Evolutionary conservation across 2,888 invertebrate species (phyloP), one percentile per base, ranked within the genome.

Genomic region (Hofmannophila pseudospretella): DNA sequence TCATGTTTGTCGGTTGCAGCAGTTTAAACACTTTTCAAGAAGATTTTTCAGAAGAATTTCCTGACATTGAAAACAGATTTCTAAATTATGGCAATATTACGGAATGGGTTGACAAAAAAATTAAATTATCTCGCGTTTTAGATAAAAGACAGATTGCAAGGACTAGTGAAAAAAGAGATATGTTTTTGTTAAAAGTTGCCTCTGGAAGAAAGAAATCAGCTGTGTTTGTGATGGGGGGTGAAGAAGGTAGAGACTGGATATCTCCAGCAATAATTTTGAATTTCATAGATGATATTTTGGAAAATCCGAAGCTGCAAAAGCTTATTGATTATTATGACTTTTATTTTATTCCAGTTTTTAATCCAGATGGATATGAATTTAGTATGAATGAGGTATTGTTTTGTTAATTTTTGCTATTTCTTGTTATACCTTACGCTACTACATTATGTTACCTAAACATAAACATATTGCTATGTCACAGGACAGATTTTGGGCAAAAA

Each of bases 311-410:
- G 7, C 8, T 26, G 8, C 4, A 20, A 10, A 14, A 32, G 25
- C 39, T 79, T 25, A 35, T 52, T 23, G 40, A 62, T 19, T 41
- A 55, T 35, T 80, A 64, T 50, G 69, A 75, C 47, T 66, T 82
- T 42, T 82, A 80, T 46, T 55, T 84, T 39, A 40, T 81, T 4
- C 85, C 85, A 30, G 43, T 79, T 13, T 49, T 76, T n/a, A 85
- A 85, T 55, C 82, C 84, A 38, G 85, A 85, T 69, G 85, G 85
- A 12, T 82, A 78, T 58, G 58, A 48, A 7, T 73, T 61, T 43
- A 80, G 73, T 38, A 60, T 60, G 42, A 47, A 42, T 28, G 37
- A 51, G 60, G 82, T 82, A 61, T 50, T 45, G 37, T 14, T 16
- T 26, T 31, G 26, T 34, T n/a, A 22, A 34, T 9, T n/a, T n/a